phyloP scores from a whole-genome alignment of 2,888 invertebrate species.

The Dione juno region DNA sequence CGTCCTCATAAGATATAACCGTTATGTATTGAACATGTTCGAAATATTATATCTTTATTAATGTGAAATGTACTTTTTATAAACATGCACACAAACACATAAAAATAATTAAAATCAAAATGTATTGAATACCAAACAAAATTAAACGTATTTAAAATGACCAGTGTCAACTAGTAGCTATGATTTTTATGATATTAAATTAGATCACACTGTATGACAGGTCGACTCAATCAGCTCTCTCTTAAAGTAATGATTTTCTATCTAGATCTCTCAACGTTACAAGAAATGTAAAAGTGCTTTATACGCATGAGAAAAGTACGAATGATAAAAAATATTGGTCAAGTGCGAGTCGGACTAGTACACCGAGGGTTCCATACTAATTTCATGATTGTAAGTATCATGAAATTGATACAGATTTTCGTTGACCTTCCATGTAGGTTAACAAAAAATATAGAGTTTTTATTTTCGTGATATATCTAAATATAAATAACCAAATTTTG shows the following conservation, averaged over 20 bases:
- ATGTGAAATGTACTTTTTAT: not conserved
- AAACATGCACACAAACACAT: not conserved
- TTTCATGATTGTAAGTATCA: no score
- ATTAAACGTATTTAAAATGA: not conserved
- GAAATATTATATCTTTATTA: not conserved
- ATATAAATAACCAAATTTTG: no score
- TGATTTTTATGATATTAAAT: conserved; percentile 35
- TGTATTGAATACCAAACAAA: not conserved
- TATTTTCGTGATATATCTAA: no score
- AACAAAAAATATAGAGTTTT: no score
- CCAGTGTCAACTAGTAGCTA: not conserved
- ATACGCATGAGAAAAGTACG: not conserved
- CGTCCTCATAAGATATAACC: not conserved
- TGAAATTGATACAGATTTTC: no score
- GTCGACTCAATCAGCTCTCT: conserved; percentile 47
- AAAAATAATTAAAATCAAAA: not conserved
- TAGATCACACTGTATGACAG: conserved; percentile 40
- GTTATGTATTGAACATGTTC: not conserved
- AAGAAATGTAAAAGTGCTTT: not conserved
- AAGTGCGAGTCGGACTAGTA: no score
- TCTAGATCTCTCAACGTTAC: conserved; percentile 36
- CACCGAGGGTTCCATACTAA: no score
- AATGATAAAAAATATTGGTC: conserved; percentile 1
- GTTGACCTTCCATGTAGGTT: no score
- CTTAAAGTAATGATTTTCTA: conserved; percentile 44